Conservation (phyloP, 2,888 invertebrate species). For the Bellardia pandia region DNA sequence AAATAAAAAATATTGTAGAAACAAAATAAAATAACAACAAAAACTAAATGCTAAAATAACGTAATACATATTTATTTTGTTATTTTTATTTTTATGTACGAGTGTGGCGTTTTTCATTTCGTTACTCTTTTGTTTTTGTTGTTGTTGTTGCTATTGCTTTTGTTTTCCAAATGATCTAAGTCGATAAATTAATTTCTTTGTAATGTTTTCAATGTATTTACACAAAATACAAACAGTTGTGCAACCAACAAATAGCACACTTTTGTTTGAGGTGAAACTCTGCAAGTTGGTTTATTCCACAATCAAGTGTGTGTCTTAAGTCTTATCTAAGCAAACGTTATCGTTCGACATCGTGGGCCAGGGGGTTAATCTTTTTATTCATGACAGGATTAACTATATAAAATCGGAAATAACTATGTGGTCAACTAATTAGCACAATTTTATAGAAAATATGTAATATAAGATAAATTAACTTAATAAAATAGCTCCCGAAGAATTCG, state of each 20-base stretch:
- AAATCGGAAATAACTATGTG: neutral
- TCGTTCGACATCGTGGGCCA: no score
- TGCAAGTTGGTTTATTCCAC: neutral
- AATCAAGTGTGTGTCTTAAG: no score
- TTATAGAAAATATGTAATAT: no score
- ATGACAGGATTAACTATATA: neutral
- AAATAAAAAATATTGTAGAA: neutral
- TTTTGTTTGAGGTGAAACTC: neutral
- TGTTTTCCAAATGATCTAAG: conserved; percentile 56
- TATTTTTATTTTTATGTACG: conserved; percentile 8
- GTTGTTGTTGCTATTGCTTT: conserved; percentile 1
- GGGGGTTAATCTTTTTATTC: no score
- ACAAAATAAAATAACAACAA: neutral
- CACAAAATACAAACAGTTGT: neutral
- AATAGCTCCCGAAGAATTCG: no score
- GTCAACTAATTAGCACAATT: conserved; percentile 9
- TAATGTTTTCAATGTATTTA: conserved; percentile 32
- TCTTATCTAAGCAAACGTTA: no score
- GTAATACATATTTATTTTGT: conserved; percentile 4
- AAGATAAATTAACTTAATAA: no score
- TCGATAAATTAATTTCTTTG: conserved; percentile 52
- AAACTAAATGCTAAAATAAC: neutral
- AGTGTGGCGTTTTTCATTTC: conserved; percentile 26
- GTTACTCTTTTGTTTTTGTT: conserved; percentile 11
- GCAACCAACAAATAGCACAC: neutral